Conservation (phyloP, 2,113 vertebrate species). For the Antechinus stuartii region DNA sequence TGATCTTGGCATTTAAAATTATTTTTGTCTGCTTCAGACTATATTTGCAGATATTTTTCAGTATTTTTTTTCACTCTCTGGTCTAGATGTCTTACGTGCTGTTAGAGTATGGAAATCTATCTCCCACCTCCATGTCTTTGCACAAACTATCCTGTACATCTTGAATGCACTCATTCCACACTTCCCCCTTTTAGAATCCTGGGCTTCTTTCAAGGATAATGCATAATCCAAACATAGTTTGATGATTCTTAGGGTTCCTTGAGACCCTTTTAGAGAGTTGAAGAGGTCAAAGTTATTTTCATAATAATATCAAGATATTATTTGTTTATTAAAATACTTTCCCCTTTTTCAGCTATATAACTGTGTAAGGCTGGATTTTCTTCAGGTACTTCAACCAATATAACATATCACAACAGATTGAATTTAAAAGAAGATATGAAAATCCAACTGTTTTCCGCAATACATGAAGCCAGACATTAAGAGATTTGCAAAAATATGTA, state of each 20-base stretch:
- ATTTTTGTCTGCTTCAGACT: neutral
- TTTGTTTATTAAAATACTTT: neutral
- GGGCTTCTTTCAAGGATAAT: neutral
- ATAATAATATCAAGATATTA: neutral
- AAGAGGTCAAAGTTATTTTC: neutral
- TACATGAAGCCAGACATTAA: neutral
- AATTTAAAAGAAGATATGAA: neutral
- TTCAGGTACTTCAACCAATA: neutral
- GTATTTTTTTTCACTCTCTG: neutral
- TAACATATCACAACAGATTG: neutral
- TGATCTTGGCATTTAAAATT: neutral
- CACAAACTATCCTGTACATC: neutral
- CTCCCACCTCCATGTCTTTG: neutral
- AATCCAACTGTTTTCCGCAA: neutral
- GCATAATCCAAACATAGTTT: neutral
- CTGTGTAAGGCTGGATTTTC: neutral
- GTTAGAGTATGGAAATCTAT: neutral
- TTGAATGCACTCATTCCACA: neutral
- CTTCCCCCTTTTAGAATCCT: neutral
- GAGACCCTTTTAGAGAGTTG: neutral
- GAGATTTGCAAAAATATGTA: neutral
- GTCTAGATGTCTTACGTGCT: neutral
- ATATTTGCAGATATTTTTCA: neutral
- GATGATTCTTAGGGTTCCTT: neutral
- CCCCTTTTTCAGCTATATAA: neutral